Base-by-base conservation (phyloP, 2,113 vertebrate species). In the Trochalopteron elliotii region DNA sequence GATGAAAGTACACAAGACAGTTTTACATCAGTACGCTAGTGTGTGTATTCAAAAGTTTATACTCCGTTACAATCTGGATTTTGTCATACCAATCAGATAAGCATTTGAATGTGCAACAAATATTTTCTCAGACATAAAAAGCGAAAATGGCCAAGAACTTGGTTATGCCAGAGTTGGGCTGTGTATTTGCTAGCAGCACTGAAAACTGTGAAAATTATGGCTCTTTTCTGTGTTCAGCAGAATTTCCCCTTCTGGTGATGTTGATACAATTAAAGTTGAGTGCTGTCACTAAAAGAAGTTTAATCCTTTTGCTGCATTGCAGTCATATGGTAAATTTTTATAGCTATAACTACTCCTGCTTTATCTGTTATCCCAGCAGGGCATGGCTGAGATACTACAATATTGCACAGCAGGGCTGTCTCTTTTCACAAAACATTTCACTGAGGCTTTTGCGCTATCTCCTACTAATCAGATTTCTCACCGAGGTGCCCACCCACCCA, bases 381-480 rank as follows among this genome's bases (percentile, higher is more conserved):
- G 35, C 63, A 67, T 56, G 87, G 85, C 59, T 94, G 88, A 94
- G 69, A 75, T 59, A 78, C 4, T 94, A 89, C 65, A 85, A 69
- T 93, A 94, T 79, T 69, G 78, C 93, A 89, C 94, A 96, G 87
- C 81, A 85, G 89, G 84, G 20, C 55, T 84, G n/a, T 72, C 49
- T 91, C 44, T 65, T 85, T 94, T 64, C 74, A 82, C 70, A 64
- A 86, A 94, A 82, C 39, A 40, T 77, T 95, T 96, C 75, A 56
- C 20, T 55, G 84, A 83, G 50, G 44, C 52, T 95, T 96, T 93
- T 63, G 47, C 37, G 7, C 63, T 89, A 67, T 74, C 90, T 93
- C 64, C 90, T 94, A 8, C 63, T 93, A 83, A 97, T 96, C 93
- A 90, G 82, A 70, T 96, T 95, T 90, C 94, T 80, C 94, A 90